These are phyloP conservation scores for Mactromeris polynyma DNA, from an alignment of 2,888 invertebrate species.

Conservation along the genomic window DNA sequence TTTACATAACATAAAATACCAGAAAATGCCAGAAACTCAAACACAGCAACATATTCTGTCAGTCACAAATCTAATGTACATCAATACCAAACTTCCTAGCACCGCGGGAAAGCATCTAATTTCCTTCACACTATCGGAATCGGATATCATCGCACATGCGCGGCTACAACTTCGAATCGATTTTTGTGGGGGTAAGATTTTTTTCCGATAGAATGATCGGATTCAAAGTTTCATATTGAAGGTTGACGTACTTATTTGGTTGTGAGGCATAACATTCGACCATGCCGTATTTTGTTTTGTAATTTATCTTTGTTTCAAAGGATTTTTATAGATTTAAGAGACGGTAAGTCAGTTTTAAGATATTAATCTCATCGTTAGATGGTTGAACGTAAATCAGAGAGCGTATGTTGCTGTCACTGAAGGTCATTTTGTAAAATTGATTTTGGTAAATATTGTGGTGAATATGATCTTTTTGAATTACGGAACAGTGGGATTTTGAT, in stretches of 20 bases:
- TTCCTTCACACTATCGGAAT: not conserved
- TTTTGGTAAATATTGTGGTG: not conserved
- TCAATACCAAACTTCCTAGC: not conserved
- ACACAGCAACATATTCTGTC: slow-evolving; percentile 2
- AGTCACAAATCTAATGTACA: not conserved
- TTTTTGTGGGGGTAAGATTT: slow-evolving; percentile 26
- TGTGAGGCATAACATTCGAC: not conserved
- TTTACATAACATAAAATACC: not conserved
- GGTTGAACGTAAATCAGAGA: not conserved
- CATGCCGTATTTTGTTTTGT: not conserved
- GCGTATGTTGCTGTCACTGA: not conserved
- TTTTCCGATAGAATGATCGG: slow-evolving; percentile 34
- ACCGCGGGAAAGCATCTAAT: not conserved
- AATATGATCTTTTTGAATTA: not conserved
- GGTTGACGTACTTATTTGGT: not conserved
- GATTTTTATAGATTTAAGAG: not conserved
- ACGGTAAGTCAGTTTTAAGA: not conserved
- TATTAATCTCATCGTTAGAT: not conserved
- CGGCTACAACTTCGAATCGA: slow-evolving; percentile 19
- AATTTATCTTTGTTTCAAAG: not conserved
- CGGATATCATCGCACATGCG: slow-evolving; percentile 31
- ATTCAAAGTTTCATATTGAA: slow-evolving; percentile 1
- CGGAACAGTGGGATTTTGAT: too few species aligned
- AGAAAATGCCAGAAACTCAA: not conserved
- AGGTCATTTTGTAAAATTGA: not conserved